Percentiles rank a stretch among this genome's conserved stretches.
phyloP scores from a whole-genome alignment of 2,888 invertebrate genomes.

The Metellina segmentata region DNA sequence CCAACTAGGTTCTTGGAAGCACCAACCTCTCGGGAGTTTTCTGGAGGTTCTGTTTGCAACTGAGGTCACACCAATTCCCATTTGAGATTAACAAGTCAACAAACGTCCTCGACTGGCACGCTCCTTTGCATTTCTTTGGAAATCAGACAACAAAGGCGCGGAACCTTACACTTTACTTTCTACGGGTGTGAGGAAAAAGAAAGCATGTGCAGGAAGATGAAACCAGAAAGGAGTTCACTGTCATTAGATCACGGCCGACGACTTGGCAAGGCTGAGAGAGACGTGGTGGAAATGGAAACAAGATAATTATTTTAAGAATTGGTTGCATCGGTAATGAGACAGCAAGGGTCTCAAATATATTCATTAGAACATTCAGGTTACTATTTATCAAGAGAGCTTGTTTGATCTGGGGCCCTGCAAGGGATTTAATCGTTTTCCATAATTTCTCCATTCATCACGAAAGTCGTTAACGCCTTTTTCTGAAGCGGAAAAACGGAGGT shows the following conservation, averaged over 20 bases:
- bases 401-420: conserved; percentile 15
- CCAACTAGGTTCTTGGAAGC: too few species aligned
- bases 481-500: conserved; percentile 4
- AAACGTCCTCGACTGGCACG: too few species aligned
- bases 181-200: background rate
- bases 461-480: conserved; percentile 37
- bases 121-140: background rate
- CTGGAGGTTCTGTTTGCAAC: too few species aligned
- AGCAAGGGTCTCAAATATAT: conserved; percentile 6
- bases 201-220: background rate
- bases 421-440: conserved; percentile 23
- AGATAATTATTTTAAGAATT: conserved; percentile 12
- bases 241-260: background rate
- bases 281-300: background rate
- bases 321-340: background rate
- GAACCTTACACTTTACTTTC: background rate
- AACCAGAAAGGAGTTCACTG: background rate
- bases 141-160: background rate
- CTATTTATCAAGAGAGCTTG: conserved; percentile 13
- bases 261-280: background rate
- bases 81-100: too few species aligned
- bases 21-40: too few species aligned
- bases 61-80: too few species aligned
- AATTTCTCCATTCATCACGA: conserved; percentile 28
- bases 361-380: conserved; percentile 30